Percentiles rank a stretch among this genome's conserved stretches.
These are phyloP conservation scores for Plectrocnemia conspersa DNA, from an alignment of 1,140 invertebrate species.

Conservation along the genomic window DNA sequence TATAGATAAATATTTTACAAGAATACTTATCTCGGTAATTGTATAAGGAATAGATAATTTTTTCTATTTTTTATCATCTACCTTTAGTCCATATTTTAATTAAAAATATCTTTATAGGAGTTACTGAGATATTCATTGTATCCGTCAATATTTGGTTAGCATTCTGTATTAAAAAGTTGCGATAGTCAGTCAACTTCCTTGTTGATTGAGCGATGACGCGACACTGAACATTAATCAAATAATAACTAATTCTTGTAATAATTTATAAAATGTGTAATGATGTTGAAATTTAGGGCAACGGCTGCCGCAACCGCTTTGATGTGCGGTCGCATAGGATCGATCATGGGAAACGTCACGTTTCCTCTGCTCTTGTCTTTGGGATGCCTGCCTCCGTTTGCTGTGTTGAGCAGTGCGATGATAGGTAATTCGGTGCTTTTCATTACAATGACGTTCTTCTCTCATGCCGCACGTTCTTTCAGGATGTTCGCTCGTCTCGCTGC, in stretches of 20 bases:
- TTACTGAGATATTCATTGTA: too few species aligned
- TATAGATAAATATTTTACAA: too few species aligned
- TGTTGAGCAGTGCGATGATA: constrained; percentile 16
- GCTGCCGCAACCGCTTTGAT: constrained; percentile 21
- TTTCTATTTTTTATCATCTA: too few species aligned
- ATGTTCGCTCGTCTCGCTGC: background rate
- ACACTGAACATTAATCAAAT: too few species aligned
- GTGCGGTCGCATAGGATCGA: constrained; percentile 27
- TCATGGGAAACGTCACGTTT: constrained; percentile 27
- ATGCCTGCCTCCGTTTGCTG: constrained; percentile 25
- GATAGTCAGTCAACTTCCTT: too few species aligned
- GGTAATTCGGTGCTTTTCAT: constrained; percentile 14
- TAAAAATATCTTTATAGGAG: too few species aligned
- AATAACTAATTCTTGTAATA: background rate
- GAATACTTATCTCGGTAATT: too few species aligned
- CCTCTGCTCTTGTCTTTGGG: constrained; percentile 24
- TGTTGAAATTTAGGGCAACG: constrained; percentile 21
- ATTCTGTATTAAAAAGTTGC: background rate
- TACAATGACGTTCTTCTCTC: background rate
- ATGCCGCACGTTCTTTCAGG: background rate
- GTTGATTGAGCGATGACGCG: too few species aligned
- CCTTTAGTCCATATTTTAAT: too few species aligned
- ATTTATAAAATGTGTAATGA: constrained; percentile 4
- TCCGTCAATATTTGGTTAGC: too few species aligned
- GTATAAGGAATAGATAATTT: too few species aligned